Conservation (phyloP, 2,797 vertebrate genomes). For the Varecia variegata region DNA sequence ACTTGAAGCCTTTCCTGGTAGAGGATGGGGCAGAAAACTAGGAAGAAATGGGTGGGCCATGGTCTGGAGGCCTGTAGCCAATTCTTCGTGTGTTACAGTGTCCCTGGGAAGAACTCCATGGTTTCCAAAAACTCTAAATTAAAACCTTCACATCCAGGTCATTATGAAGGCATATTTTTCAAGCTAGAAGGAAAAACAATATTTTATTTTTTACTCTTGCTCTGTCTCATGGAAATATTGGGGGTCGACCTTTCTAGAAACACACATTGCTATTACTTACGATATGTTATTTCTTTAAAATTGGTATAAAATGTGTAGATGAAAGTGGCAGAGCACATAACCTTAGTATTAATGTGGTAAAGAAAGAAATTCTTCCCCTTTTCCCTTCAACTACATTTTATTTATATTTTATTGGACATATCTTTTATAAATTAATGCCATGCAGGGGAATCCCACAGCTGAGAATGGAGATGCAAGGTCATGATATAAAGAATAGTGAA, state of each 20-base stretch:
- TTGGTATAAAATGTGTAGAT: background rate
- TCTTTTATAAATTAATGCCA: background rate
- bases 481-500: background rate
- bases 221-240: background rate
- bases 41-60: background rate
- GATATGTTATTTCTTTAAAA: background rate
- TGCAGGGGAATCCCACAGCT: background rate
- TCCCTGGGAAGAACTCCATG: accelerated
- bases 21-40: background rate
- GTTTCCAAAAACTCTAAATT: background rate
- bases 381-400: background rate
- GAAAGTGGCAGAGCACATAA: background rate
- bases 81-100: accelerated
- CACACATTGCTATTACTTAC: background rate
- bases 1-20: background rate
- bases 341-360: background rate
- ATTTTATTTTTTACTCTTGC: background rate
- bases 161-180: background rate
- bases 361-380: background rate
- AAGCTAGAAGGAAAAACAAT: background rate
- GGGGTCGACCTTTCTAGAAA: background rate
- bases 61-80: background rate
- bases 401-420: background rate
- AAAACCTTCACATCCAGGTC: background rate
- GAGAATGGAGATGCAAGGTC: background rate